These are phyloP conservation scores for Megastigmus dorsalis DNA, from an alignment of 2,888 invertebrate genomes.

Conservation along the genomic window DNA sequence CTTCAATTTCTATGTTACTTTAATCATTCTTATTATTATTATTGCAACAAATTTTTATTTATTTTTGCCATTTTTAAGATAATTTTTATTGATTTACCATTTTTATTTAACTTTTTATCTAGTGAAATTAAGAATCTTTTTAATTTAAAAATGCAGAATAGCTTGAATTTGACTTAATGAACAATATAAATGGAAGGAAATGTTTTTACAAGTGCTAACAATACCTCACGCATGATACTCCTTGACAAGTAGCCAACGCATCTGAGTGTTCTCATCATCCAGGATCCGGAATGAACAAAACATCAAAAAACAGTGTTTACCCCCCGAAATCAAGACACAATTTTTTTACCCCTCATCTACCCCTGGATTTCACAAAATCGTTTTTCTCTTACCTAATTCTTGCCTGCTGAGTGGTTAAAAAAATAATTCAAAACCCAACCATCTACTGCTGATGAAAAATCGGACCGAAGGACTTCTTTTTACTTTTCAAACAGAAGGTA, in stretches of 20 bases:
- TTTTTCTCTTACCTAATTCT: conserved; percentile 60
- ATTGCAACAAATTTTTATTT: neutral
- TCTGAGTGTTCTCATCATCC: conserved; percentile 36
- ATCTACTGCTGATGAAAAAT: too few relatives aligned
- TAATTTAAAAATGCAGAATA: neutral
- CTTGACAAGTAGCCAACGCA: conserved; percentile 34
- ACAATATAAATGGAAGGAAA: too few relatives aligned
- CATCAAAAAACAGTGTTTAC: conserved; percentile 18
- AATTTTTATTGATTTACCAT: conserved; percentile 8
- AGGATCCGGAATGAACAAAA: conserved; percentile 39
- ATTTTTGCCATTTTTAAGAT: neutral
- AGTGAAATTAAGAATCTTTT: neutral
- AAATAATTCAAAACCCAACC: conserved; percentile 30
- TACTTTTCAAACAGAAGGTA: conserved; percentile 11
- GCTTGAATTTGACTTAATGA: neutral
- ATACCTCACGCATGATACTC: conserved; percentile 25
- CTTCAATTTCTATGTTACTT: conserved; percentile 4
- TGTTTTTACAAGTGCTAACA: conserved; percentile 5
- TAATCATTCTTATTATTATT: neutral
- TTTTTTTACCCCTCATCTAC: conserved; percentile 42
- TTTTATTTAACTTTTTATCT: conserved; percentile 3
- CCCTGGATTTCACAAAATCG: conserved; percentile 36
- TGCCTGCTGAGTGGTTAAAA: conserved; percentile 63
- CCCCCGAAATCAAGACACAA: conserved; percentile 40
- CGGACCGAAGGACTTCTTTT: neutral